Percentiles rank a stretch among this genome's conserved stretches.
phyloP scores from a whole-genome alignment of 2,888 invertebrate genomes.

The Anarsia innoxiella region DNA sequence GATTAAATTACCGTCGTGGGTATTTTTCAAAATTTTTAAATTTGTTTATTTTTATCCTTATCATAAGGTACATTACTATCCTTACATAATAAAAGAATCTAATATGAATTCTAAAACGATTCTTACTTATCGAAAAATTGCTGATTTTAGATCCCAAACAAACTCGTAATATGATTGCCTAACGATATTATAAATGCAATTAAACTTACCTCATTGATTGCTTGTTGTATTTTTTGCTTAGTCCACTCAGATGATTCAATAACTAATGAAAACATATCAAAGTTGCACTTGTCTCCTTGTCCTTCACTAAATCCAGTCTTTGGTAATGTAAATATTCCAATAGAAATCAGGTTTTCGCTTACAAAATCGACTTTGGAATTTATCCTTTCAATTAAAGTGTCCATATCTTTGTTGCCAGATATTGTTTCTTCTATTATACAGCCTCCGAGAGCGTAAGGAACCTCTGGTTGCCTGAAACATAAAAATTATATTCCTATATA shows the following conservation, averaged over 20 bases:
- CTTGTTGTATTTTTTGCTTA: conserved; percentile 44
- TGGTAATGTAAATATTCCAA: conserved; percentile 54
- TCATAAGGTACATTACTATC: too few relatives aligned
- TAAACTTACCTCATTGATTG: conserved; percentile 56
- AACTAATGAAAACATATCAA: conserved; percentile 57
- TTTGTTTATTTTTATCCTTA: too few relatives aligned
- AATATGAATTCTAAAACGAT: too few relatives aligned
- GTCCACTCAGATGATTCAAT: conserved; percentile 51
- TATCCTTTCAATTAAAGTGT: conserved; percentile 35
- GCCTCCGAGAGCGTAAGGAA: conserved; percentile 63
- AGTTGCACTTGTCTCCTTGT: conserved; percentile 32
- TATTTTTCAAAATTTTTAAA: too few relatives aligned
- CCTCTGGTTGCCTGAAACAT: conserved; percentile 54
- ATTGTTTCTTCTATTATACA: conserved; percentile 61
- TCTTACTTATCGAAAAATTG: too few relatives aligned
- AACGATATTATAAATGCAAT: too few relatives aligned
- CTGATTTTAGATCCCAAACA: too few relatives aligned
- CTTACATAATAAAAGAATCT: too few relatives aligned
- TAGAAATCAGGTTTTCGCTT: conserved; percentile 51
- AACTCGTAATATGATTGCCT: too few relatives aligned
- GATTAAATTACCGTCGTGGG: too few relatives aligned
- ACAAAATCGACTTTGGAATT: conserved; percentile 39
- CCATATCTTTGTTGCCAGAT: conserved; percentile 35
- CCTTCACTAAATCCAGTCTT: conserved; percentile 25
- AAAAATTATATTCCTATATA: conserved; percentile 6